Percentiles rank a stretch among this genome's conserved stretches.
Conservation (phyloP, 1,140 invertebrate species). For the Triops longicaudatus region DNA sequence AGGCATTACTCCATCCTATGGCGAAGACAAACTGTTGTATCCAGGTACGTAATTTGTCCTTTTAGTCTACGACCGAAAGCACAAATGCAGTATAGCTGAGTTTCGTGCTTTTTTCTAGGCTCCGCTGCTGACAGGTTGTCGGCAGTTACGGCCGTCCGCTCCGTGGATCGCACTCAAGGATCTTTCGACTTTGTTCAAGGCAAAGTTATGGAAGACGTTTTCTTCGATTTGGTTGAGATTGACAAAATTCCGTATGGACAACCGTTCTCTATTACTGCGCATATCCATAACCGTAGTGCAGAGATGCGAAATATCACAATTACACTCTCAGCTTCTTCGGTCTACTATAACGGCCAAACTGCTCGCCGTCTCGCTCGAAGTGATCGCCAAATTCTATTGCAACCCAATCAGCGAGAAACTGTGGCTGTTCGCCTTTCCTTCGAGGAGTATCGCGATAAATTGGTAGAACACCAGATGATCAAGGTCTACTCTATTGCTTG, state of each 20-base stretch:
- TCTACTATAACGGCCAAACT: constrained; percentile 67
- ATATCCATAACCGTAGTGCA: constrained; percentile 54
- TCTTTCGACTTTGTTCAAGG: constrained; percentile 36
- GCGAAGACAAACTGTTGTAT: constrained; percentile 37
- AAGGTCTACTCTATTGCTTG: constrained; percentile 60
- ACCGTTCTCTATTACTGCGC: constrained; percentile 54
- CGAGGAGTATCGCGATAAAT: constrained; percentile 58
- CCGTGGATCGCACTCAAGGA: constrained; percentile 30
- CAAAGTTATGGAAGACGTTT: constrained; percentile 48
- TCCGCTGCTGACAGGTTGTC: constrained; percentile 36
- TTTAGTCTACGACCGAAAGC: no score
- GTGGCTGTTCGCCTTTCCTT: constrained; percentile 49
- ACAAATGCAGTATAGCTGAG: background rate
- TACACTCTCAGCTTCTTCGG: constrained; percentile 53
- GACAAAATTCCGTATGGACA: constrained; percentile 60
- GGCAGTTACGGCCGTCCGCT: constrained; percentile 35
- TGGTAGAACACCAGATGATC: constrained; percentile 66
- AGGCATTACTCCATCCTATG: constrained; percentile 24
- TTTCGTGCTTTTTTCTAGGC: background rate
- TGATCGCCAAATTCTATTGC: background rate
- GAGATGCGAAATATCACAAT: constrained; percentile 54
- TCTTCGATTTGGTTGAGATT: constrained; percentile 57
- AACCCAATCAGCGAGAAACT: constrained; percentile 40
- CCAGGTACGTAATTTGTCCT: background rate
- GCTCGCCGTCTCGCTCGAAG: constrained; percentile 37